Percentiles rank a stretch among this genome's conserved stretches.
phyloP scores from a whole-genome alignment of 2,888 invertebrate species.

The Trissolcus japonicus region DNA sequence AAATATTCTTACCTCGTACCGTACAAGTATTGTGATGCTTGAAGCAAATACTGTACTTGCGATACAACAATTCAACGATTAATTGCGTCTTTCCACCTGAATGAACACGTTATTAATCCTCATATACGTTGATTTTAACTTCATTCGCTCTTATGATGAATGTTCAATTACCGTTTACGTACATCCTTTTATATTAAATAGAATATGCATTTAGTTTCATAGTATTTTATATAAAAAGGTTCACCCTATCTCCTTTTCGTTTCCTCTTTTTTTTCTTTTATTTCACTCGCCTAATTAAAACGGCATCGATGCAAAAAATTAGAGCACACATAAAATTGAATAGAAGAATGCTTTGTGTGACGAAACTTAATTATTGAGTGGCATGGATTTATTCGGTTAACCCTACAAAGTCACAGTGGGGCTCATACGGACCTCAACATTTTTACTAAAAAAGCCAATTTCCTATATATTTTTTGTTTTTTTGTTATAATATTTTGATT shows the following conservation, averaged over 20 bases:
- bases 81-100: slow-evolving; percentile 34
- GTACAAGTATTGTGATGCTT: slow-evolving; percentile 45
- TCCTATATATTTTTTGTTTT: too few species aligned
- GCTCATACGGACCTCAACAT: too few species aligned
- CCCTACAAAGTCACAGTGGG: too few species aligned
- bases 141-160: slow-evolving; percentile 30
- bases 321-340: neutral
- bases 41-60: slow-evolving; percentile 38
- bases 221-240: too few species aligned
- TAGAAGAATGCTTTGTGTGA: neutral
- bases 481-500: too few species aligned
- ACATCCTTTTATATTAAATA: neutral
- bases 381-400: neutral
- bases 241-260: too few species aligned
- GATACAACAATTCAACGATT: slow-evolving; percentile 45
- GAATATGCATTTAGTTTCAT: neutral
- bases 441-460: too few species aligned
- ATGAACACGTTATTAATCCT: slow-evolving; percentile 39
- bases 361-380: neutral
- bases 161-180: slow-evolving; percentile 11
- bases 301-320: too few species aligned
- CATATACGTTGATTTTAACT: slow-evolving; percentile 38
- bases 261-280: too few species aligned
- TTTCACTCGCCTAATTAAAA: too few species aligned
- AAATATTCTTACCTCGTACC: slow-evolving; percentile 46